A percentile compares a stretch with the other conserved stretches of the same genome.
These are phyloP conservation scores for Drosophila affinis DNA, from an alignment of 2,888 invertebrate species.

Conservation along the genomic window DNA sequence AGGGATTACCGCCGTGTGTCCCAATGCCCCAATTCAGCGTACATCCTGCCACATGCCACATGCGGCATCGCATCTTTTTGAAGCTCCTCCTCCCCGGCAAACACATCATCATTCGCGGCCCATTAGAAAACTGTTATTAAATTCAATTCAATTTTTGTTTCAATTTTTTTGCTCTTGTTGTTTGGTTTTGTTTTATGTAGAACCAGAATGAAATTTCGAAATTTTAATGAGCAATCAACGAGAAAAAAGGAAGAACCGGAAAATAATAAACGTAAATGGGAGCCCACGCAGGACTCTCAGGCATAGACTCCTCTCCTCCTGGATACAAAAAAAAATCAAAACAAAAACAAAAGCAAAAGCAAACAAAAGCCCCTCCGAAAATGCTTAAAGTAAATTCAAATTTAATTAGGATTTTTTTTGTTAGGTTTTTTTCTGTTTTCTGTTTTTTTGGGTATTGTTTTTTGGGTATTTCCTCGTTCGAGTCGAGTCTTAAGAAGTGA, in stretches of 20 bases:
- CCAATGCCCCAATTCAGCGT: slow-evolving; percentile 7
- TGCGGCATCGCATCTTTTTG: slow-evolving; percentile 20
- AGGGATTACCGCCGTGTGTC: slow-evolving; percentile 20
- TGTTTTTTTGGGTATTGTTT: slow-evolving; percentile 59
- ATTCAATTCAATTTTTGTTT: slow-evolving; percentile 65
- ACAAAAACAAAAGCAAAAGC: slow-evolving; percentile 45
- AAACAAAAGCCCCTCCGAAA: slow-evolving; percentile 63
- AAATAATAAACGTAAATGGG: slow-evolving; percentile 55
- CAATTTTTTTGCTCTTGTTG: slow-evolving; percentile 5
- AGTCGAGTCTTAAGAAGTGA: background rate
- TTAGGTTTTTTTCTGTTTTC: slow-evolving; percentile 27
- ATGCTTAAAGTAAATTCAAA: slow-evolving; percentile 79
- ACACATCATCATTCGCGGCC: slow-evolving; percentile 11
- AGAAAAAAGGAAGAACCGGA: slow-evolving; percentile 51
- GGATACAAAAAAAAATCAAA: slow-evolving; percentile 29
- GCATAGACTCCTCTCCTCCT: background rate
- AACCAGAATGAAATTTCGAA: slow-evolving; percentile 69
- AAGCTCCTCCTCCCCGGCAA: no score
- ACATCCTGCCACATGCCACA: slow-evolving; percentile 19
- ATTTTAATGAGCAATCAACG: slow-evolving; percentile 76
- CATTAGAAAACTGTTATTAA: slow-evolving; percentile 77
- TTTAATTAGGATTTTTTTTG: slow-evolving; percentile 75
- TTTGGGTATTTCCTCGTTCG: slow-evolving; percentile 18
- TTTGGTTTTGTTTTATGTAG: slow-evolving; percentile 28
- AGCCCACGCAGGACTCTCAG: slow-evolving; percentile 28